Conservation (phyloP, 2,113 vertebrate genomes). For the Parus major region DNA sequence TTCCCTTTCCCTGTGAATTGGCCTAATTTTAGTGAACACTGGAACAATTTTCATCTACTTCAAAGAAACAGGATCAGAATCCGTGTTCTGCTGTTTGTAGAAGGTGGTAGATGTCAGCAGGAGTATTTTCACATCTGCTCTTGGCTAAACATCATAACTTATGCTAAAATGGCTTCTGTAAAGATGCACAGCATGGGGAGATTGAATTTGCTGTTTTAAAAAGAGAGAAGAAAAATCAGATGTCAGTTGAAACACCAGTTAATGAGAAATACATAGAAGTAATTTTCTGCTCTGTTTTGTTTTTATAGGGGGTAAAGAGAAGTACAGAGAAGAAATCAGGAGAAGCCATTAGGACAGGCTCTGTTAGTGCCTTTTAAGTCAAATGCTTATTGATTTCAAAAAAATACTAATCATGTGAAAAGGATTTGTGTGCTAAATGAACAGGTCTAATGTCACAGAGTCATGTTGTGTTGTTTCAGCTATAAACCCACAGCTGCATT, state of each 20-base stretch:
- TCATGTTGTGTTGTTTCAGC: not conserved
- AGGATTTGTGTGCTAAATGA: not conserved
- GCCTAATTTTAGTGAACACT: not conserved
- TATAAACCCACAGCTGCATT: not conserved
- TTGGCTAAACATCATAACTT: not conserved
- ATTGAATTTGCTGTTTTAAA: not conserved
- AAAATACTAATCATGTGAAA: not conserved
- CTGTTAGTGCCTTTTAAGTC: not conserved
- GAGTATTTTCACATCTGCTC: not conserved
- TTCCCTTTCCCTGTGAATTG: not conserved
- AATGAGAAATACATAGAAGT: not conserved
- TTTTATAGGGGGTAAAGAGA: not conserved
- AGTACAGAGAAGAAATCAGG: not conserved
- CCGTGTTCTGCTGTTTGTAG: not conserved
- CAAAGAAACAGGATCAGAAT: not conserved
- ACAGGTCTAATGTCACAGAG: not conserved
- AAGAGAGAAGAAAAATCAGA: not conserved
- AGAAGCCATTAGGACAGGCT: not conserved
- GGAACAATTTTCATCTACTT: not conserved
- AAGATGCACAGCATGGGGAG: not conserved
- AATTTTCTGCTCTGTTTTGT: not conserved
- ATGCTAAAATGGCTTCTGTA: not conserved
- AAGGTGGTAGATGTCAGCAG: not conserved
- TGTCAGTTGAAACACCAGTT: not conserved
- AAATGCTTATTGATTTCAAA: not conserved